A percentile compares a stretch with the other conserved stretches of the same genome.
These are phyloP conservation scores for Eueremaeus valkanovi DNA, from an alignment of 2,888 invertebrate genomes.

Conservation along the genomic window DNA sequence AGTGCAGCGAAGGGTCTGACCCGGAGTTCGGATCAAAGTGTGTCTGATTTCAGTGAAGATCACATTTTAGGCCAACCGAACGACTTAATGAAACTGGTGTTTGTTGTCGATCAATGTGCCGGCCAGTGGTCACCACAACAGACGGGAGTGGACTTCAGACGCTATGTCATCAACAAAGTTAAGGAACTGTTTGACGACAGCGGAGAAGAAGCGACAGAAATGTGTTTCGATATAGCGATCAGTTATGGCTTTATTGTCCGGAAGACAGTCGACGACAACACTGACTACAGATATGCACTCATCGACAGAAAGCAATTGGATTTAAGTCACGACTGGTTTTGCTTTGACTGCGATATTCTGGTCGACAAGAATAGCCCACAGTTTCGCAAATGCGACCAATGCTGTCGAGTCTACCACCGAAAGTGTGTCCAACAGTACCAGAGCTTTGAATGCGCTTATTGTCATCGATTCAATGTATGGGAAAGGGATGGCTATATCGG, in stretches of 20 bases:
- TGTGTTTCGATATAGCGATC: not conserved
- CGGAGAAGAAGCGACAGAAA: not conserved
- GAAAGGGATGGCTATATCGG: not conserved
- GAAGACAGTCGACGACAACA: not conserved
- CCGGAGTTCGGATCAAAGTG: too few relatives aligned
- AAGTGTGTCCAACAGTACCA: not conserved
- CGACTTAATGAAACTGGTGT: not conserved
- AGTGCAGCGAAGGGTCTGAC: too few relatives aligned
- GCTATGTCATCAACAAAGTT: not conserved
- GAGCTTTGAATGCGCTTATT: not conserved
- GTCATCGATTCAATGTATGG: not conserved
- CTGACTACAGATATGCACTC: not conserved
- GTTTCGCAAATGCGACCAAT: not conserved
- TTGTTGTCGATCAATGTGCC: not conserved
- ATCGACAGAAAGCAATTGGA: not conserved
- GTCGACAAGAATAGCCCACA: not conserved
- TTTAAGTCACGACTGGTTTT: slow-evolving; percentile 20
- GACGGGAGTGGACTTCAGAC: not conserved
- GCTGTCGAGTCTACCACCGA: not conserved
- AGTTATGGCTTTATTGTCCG: not conserved
- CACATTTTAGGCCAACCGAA: not conserved
- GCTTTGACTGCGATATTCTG: slow-evolving; percentile 21
- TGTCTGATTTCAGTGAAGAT: too few relatives aligned
- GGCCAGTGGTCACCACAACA: not conserved
- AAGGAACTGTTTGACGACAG: not conserved